Evolutionary conservation across 1,140 invertebrate species (phyloP), one percentile per base, ranked within the genome.

Genomic region (Wasmannia auropunctata): DNA sequence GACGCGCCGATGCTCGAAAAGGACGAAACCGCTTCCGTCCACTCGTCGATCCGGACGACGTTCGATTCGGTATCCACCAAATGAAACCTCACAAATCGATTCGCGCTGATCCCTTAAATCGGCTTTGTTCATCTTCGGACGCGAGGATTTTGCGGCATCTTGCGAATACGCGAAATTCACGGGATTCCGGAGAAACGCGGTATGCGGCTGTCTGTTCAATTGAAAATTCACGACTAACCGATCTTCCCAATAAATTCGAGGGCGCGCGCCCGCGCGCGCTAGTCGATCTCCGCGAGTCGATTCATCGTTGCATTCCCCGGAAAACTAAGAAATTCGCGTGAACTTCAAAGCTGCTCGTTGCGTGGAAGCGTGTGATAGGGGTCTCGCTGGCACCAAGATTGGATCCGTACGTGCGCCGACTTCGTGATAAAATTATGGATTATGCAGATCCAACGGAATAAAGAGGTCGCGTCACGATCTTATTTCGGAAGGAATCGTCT

Each of bases 331-430:
- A 49, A 43, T 80, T 72, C n/a, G 77, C 28, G 43, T 56, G 56
- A 63, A 54, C 14, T 54, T 65, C 37, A 63, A 58, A 79, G 40
- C 46, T 49, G 51, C 25, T 46, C 69, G 62, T 37, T 79, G 74
- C 81, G 28, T 65, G 79, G 79, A 83, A 83, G 79, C 79, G 79
- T 83, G 37, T 60, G 79, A 83, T 49, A 72, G 22, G 46, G 46
- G 63, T 88, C 37, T 72, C 70, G 56, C 37, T 49, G 63, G 54
- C 14, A 63, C 72, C 76, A 67, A 62, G 58, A 75, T 31, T 49
- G 43, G 51, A 72, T 62, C 56, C 76, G 85, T 60, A 56, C 65
- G 63, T 58, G 63, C 51, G 51, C 14, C 49, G 56, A 69, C 49
- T 31, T 67, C 10, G 37, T 37, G 37, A 83, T 67, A 70, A 60